Evolutionary conservation across 2,888 invertebrate genomes (phyloP).

Genomic region (Neelides folsomi): DNA sequence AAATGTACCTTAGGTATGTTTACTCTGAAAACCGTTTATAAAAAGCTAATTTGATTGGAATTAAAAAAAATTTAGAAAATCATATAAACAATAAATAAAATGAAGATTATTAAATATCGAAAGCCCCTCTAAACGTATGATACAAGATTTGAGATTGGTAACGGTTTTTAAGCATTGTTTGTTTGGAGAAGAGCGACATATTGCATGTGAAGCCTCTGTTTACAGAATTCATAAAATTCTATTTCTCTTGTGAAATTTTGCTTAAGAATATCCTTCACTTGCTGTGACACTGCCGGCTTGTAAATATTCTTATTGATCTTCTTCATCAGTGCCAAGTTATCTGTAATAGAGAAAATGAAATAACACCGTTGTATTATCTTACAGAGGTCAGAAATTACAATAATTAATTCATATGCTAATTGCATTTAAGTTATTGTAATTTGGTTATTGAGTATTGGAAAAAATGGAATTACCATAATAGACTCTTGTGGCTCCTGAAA

Average conservation of each 20-base stretch:
- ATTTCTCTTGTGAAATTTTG: slow-evolving; percentile 77
- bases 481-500: slow-evolving; percentile 59
- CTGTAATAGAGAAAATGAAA: slow-evolving; percentile 20
- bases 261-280: slow-evolving; percentile 69
- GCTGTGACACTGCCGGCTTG: slow-evolving; percentile 73
- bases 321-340: slow-evolving; percentile 31
- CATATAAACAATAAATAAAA: neutral
- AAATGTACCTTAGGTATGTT: too few species aligned
- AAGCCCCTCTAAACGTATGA: neutral
- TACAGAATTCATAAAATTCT: slow-evolving; percentile 81
- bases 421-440: neutral
- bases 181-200: slow-evolving; percentile 45
- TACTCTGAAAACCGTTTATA: too few species aligned
- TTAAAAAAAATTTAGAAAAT: slow-evolving; percentile 1
- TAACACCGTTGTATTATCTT: neutral
- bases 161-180: neutral
- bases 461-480: slow-evolving; percentile 56
- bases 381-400: too few species aligned
- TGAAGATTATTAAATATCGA: neutral
- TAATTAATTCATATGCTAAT: slow-evolving; percentile 2
- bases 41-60: neutral
- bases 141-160: neutral
- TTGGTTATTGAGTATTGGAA: neutral
- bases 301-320: slow-evolving; percentile 68
- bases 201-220: slow-evolving; percentile 68